A percentile compares a stretch with the other conserved stretches of the same genome.
Evolutionary conservation across 1,140 invertebrate genomes (phyloP).

Genomic region (Trichoplusia ni): DNA sequence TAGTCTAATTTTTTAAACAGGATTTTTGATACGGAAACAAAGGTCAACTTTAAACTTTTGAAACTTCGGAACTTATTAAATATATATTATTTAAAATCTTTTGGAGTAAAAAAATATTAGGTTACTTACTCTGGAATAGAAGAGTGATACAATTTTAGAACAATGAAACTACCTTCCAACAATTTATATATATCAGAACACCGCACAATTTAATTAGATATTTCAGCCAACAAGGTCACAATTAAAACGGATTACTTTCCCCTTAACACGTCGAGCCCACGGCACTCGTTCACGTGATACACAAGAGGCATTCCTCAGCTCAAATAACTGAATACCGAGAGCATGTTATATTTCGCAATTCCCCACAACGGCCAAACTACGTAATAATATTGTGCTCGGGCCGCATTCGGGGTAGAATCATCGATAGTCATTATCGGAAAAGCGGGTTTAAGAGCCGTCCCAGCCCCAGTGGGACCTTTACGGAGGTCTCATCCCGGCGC

Average conservation of each 20-base stretch:
- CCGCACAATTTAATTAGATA: too few species aligned
- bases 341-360: slow-evolving; percentile 73
- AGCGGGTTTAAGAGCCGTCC: slow-evolving; percentile 77
- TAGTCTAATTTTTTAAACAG: slow-evolving; percentile 6
- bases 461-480: slow-evolving; percentile 74
- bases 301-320: slow-evolving; percentile 48
- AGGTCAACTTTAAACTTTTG: too few species aligned
- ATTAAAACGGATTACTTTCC: not conserved
- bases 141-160: too few species aligned
- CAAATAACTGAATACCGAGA: slow-evolving; percentile 64
- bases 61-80: too few species aligned
- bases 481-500: slow-evolving; percentile 73
- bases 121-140: too few species aligned
- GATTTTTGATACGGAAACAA: too few species aligned
- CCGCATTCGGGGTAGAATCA: slow-evolving; percentile 73
- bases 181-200: too few species aligned
- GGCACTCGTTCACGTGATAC: slow-evolving; percentile 18
- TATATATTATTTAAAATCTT: too few species aligned
- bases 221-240: too few species aligned
- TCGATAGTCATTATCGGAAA: slow-evolving; percentile 80
- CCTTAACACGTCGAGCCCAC: not conserved
- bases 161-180: too few species aligned
- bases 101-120: too few species aligned
- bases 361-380: slow-evolving; percentile 68
- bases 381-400: slow-evolving; percentile 77